Base-by-base conservation (phyloP, 2,888 invertebrate species). In the Hirtodrosophila cameraria region DNA sequence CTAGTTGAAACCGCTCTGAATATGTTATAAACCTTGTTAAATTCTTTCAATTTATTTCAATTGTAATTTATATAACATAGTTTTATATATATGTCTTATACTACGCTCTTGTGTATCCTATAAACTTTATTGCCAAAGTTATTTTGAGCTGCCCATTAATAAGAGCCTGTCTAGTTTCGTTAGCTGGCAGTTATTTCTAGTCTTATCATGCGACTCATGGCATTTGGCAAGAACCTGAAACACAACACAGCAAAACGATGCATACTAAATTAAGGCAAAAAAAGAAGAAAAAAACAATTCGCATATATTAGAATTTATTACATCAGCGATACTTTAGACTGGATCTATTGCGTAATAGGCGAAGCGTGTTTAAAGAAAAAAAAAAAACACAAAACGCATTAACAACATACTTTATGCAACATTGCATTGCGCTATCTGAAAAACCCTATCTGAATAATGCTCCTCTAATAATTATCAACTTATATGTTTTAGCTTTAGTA, bases 301-400 rank as follows among this genome's bases (percentile, higher is more conserved):
- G 78, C 66, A 78, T 79, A 58, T 62, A 68, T 81, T 75, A 60
- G 52, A 65, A 78, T 72, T 66, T 58, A 55, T 82, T 78, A 82
- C 73, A 79, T 50, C 53, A 62, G 23, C 42, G 35, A 58, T 48
- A 39, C 31, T 39, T 15, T 25, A 28, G 18, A 41, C 36, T 12
- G 38, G 9, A 39, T 18, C 36, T 54, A 62, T 78, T 72, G 72
- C 72, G 79, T 65, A 75, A 75, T 54, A 33, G 9, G 5, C 23
- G 15, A 28, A 41, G 6, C 9, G 16, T 1, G 16, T 20, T 28
- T 28, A 48, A 36, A 36, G 16, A 8, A 13, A 13, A 15, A n/a
- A 1, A 8, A 7, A 28, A 16, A 27, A 18, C 15, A 33, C 27
- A 13, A 23, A 28, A 16, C 31, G 39, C 36, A 33, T 39, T 6